Base-by-base conservation (phyloP, 2,113 vertebrate genomes). In the Collichthys lucidus region DNA sequence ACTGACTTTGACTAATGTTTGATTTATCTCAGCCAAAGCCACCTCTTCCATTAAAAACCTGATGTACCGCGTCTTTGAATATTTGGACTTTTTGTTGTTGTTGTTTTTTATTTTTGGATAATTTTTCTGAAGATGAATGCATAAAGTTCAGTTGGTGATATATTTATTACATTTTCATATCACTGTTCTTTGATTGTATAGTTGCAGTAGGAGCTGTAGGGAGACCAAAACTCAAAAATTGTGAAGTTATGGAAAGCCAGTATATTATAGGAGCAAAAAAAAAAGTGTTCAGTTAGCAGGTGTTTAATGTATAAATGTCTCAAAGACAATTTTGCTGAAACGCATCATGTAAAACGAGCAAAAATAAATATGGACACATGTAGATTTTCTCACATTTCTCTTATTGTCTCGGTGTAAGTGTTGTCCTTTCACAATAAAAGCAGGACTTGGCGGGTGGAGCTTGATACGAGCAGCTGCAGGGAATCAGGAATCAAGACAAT, bases 341-440 rank as follows among this genome's bases (percentile, higher is more conserved):
- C 89, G 80, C 90, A 87, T 91, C 50, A 90, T 93, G 92, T 95
- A 93, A 92, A 92, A 93, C 42, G 31, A 89, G 90, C 77, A 78
- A 91, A 91, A 95, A 95, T 94, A 95, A 95, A 95, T 84, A 94
- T 91, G 86, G 84, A 93, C 89, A 92, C 88, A 79, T 22, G 40
- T 87, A 79, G 79, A 67, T 89, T 88, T 88, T 82, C 65, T 72
- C 59, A 61, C 9, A 52, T 83, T 75, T 79, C 15, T 67, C n/a
- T 69, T 63, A 4, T 80, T 59, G 10, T 55, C 60, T 20, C 44
- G 26, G 16, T 70, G 11, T 35, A 2, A 8, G 6, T 46, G 6
- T 2, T 15, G 35, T 42, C 29, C n/a, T 17, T 24, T 56, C 0
- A 44, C 4, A 11, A 6, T 20, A 4, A 57, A n/a, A 2, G 22